Conservation (phyloP, 2,888 invertebrate genomes). For the Carterocephalus palaemon region DNA sequence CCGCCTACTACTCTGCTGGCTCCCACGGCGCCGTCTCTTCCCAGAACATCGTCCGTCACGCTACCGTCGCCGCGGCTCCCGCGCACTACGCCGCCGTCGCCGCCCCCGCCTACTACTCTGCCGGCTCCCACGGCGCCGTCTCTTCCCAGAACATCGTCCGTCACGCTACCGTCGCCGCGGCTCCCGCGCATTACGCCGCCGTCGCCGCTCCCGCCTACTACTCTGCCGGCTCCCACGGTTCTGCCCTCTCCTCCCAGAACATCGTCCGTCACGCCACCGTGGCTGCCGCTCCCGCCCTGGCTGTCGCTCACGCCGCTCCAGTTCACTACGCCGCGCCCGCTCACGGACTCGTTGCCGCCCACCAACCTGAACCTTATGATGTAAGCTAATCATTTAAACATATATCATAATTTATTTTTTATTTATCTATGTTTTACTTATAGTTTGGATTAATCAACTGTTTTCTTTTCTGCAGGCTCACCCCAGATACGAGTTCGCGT, state of each 20-base stretch:
- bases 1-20: conserved; percentile 30
- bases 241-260: conserved; percentile 56
- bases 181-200: conserved; percentile 33
- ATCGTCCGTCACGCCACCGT: conserved; percentile 58
- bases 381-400: too few species aligned
- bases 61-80: conserved; percentile 37
- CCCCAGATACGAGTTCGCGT: conserved; percentile 75
- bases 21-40: conserved; percentile 47
- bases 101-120: conserved; percentile 35
- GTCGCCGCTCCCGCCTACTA: conserved; percentile 36
- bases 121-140: conserved; percentile 37
- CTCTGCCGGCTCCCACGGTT: conserved; percentile 30
- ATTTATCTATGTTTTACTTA: not conserved
- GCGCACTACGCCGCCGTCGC: conserved; percentile 36
- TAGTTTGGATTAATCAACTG: conserved; percentile 3
- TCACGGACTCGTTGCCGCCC: conserved; percentile 21
- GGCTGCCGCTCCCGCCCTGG: conserved; percentile 23
- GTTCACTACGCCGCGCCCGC: conserved; percentile 30
- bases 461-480: conserved; percentile 48
- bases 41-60: conserved; percentile 59
- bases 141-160: conserved; percentile 61
- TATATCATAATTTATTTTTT: not conserved
- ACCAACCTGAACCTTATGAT: conserved; percentile 16
- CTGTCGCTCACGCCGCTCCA: conserved; percentile 40
- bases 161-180: conserved; percentile 39